Evolutionary conservation across 2,888 invertebrate genomes (phyloP).

Genomic region (Xanthia icteritia): DNA sequence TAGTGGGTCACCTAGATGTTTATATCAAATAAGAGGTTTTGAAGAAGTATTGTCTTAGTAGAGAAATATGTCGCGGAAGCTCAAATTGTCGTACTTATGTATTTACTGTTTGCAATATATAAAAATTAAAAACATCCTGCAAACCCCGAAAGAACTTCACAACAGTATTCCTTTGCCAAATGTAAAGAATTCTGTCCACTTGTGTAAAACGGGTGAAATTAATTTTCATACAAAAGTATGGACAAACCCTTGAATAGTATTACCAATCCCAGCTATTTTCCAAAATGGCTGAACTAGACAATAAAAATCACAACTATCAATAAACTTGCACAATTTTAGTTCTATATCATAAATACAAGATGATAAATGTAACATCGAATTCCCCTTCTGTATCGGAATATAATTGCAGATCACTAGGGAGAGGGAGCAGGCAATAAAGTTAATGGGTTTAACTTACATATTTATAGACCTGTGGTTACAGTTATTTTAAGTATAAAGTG

Average conservation of each 20-base stretch:
- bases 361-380: constrained; percentile 28
- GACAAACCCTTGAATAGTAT: accelerated
- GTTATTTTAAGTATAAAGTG: constrained; percentile 31
- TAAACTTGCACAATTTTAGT: constrained; percentile 35
- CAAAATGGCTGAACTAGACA: background rate
- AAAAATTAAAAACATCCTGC: background rate
- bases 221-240: background rate
- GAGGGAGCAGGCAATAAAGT: constrained; percentile 61
- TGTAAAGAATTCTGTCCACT: background rate
- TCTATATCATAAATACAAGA: constrained; percentile 50
- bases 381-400: constrained; percentile 51
- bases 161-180: background rate
- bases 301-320: constrained; percentile 13
- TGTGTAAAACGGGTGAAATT: background rate
- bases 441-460: constrained; percentile 53
- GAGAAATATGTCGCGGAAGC: constrained; percentile 74
- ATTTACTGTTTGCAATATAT: background rate
- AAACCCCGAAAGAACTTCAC: background rate
- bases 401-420: constrained; percentile 42
- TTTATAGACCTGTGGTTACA: constrained; percentile 43
- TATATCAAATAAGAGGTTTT: constrained; percentile 81
- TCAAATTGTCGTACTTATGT: constrained; percentile 69
- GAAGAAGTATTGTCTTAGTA: constrained; percentile 79
- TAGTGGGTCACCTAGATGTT: constrained; percentile 86
- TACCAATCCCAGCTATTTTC: background rate